These are phyloP conservation scores for Hucho hucho DNA, from an alignment of 2,113 vertebrate species.

Conservation along the genomic window DNA sequence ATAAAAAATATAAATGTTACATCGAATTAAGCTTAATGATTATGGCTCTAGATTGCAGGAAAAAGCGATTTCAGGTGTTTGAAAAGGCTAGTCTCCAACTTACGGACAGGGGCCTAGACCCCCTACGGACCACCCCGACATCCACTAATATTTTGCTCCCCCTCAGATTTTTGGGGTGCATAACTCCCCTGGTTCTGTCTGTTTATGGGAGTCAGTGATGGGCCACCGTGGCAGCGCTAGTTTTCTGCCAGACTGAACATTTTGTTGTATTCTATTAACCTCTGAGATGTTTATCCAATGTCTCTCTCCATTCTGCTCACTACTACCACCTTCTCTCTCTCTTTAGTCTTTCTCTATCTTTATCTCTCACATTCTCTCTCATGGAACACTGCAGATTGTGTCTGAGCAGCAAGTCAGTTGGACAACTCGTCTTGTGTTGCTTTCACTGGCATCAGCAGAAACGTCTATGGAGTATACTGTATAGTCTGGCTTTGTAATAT, in stretches of 20 bases:
- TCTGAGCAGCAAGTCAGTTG: background rate
- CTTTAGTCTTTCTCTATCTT: background rate
- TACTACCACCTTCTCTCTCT: slow-evolving; percentile 7
- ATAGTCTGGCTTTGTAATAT: no score
- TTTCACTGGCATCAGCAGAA: background rate
- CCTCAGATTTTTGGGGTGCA: no score
- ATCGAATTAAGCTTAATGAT: no score
- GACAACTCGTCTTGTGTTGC: background rate
- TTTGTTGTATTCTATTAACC: slow-evolving; percentile 45
- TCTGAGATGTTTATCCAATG: slow-evolving; percentile 5
- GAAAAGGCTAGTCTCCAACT: background rate
- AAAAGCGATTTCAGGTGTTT: no score
- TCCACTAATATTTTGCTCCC: no score
- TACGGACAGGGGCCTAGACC: no score
- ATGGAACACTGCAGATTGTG: background rate
- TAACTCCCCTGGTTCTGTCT: background rate
- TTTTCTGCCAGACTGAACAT: slow-evolving; percentile 37
- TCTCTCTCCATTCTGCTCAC: slow-evolving; percentile 7
- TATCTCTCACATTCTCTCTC: background rate
- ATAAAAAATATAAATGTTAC: no score
- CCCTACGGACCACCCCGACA: no score
- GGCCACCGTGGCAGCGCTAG: background rate
- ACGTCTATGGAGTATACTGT: no score
- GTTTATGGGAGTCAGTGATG: background rate
- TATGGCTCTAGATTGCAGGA: no score